Base-by-base conservation (phyloP, 2,888 invertebrate genomes). In the Apamea epomidion region DNA sequence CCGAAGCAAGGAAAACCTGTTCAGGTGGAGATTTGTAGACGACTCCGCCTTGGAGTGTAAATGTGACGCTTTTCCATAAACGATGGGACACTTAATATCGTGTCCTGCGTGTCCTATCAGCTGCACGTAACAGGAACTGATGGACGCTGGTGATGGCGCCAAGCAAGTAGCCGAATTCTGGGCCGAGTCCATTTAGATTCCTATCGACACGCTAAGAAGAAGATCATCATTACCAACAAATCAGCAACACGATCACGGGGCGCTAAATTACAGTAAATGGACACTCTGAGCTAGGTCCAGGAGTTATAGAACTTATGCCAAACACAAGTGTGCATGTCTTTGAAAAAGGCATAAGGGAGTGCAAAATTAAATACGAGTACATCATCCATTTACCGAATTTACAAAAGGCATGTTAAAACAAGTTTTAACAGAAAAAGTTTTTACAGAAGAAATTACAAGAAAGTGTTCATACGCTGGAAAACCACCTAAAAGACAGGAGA, bases 271-370 rank as follows among this genome's bases (percentile, higher is more conserved):
- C 25, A 16, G 25, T 72, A 71, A n/a, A 68, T 75, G 48, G 60
- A 71, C 77, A 25, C 25, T 70, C 48, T 21, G 4, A 58, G 32
- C 18, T 25, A 18, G 25, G 45, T 1, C 37, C 48, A 65, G 64
- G 10, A 6, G 7, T 45, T 8, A 25, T 14, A 62, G 54, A 64
- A 77, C 62, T 79, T 69, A 5, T 76, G 14, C 62, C 62, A 29
- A 42, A 69, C 8, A 62, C 76, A 42, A 18, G 48, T 16, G 62
- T 76, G 5, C 76, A 69, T 64, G 76, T 79, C 10, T 37, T 42
- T n/a, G n/a, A 64, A 58, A 21, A 54, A 25, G 29, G 25, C n/a
- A 32, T 76, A 16, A 51, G 4, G 14, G 10, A 75, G 37, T 32
- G 62, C 62, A 37, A 64, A 76, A 45, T 65, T 18, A 32, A n/a